A percentile compares a stretch with the other conserved stretches of the same genome.
These are phyloP conservation scores for Pardosa pseudoannulata DNA, from an alignment of 2,888 invertebrate genomes.

Conservation along the genomic window DNA sequence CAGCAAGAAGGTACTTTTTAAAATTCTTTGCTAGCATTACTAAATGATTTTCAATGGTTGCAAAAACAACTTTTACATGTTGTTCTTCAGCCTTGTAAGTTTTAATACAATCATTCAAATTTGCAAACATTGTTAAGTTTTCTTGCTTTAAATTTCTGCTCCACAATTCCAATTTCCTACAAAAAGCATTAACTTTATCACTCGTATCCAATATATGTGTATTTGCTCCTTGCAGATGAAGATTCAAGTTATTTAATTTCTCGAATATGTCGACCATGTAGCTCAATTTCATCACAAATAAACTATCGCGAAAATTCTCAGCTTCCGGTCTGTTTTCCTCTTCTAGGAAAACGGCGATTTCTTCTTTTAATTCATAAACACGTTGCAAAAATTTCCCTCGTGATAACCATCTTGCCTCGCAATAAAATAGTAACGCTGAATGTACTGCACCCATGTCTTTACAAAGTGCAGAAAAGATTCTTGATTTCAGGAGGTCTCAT, in stretches of 20 bases:
- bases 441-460: conserved; percentile 15
- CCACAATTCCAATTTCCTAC: too few species aligned
- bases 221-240: conserved; percentile 47
- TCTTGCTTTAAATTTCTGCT: too few species aligned
- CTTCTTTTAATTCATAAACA: too few species aligned
- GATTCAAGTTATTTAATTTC: conserved; percentile 48
- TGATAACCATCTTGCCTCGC: conserved; percentile 19
- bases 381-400: conserved; percentile 3
- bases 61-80: too few species aligned
- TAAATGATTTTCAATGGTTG: too few species aligned
- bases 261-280: conserved; percentile 48
- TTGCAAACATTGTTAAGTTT: too few species aligned
- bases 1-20: too few species aligned
- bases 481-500: conserved; percentile 33
- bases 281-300: conserved; percentile 43
- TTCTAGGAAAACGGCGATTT: conserved; percentile 12
- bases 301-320: conserved; percentile 25
- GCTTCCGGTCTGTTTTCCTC: conserved; percentile 15
- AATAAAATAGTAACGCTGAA: conserved; percentile 15
- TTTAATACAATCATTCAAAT: too few species aligned
- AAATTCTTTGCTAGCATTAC: too few species aligned
- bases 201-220: conserved; percentile 48
- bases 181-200: conserved; percentile 55
- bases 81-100: too few species aligned
- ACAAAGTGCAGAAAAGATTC: conserved; percentile 30